Base-by-base conservation (phyloP, 2,888 invertebrate species). In the Sipunculus nudus region DNA sequence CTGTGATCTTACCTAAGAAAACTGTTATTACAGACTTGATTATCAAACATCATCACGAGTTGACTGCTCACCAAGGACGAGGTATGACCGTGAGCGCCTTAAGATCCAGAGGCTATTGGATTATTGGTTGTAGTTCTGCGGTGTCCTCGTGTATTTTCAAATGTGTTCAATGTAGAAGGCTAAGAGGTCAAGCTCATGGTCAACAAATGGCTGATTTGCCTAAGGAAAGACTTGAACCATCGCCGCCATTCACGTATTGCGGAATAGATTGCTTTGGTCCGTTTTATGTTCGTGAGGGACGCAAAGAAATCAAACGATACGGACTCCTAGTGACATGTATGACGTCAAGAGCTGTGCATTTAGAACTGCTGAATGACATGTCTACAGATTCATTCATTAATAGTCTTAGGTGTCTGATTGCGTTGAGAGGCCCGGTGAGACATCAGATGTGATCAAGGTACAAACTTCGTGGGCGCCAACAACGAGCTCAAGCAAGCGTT, bases 1-100 rank as follows among this genome's bases (percentile, higher is more conserved):
- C n/a, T n/a, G n/a, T n/a, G n/a, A n/a, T n/a, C n/a, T n/a, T n/a
- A n/a, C n/a, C n/a, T n/a, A n/a, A n/a, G 38, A 70, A 78, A n/a
- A 81, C 80, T 78, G 75, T 76, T 1, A 64, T 74, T 26, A 63
- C n/a, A n/a, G n/a, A n/a, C n/a, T n/a, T n/a, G n/a, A n/a, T n/a
- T n/a, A n/a, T n/a, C n/a, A n/a, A n/a, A n/a, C n/a, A n/a, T n/a
- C n/a, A n/a, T n/a, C n/a, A n/a, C n/a, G n/a, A n/a, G n/a, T n/a
- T n/a, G n/a, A n/a, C n/a, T n/a, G n/a, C n/a, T n/a, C n/a, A n/a
- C n/a, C n/a, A n/a, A n/a, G n/a, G n/a, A n/a, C n/a, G n/a, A n/a
- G n/a, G n/a, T n/a, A n/a, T n/a, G n/a, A n/a, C n/a, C n/a, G n/a
- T n/a, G n/a, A n/a, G n/a, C n/a, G n/a, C n/a, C n/a, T n/a, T n/a